Base-by-base conservation (phyloP, 2,797 vertebrate species). In the Pangasius djambal region DNA sequence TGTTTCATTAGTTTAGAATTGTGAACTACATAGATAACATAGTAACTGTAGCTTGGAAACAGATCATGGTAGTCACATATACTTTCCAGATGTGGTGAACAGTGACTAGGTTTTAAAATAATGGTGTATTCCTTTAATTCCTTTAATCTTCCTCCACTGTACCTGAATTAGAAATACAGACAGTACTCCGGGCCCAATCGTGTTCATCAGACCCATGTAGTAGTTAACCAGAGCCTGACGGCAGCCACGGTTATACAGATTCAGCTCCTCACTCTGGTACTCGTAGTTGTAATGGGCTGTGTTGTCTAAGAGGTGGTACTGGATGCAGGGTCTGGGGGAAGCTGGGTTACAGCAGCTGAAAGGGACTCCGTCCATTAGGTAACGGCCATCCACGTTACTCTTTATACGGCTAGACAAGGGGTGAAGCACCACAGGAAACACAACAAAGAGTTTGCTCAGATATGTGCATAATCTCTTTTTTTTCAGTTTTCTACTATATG, bases 321-420 rank as follows among this genome's bases (percentile, higher is more conserved):
- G 98, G 94, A 99, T 97, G 94, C 99, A 99, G 93, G 98, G 98
- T 25, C 99, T 95, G 0, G 98, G 98, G 0, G 98, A 99, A 90
- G 91, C 94, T 2, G 98, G 99, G 93, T 99, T 99, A 93, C 99
- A 99, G 96, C 99, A 99, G 95, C 98, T 99, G 94, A 98, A 99
- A 4, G 99, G 99, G 72, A 99, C 98, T 0, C 97, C 98, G 0
- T 99, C 97, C 93, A 99, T 89, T 94, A 99, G 94, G 95, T 96
- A 99, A 87, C 97, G 97, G 4, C 98, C 97, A 0, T 99, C 99
- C 91, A 99, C 97, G 0, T 99, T 99, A 95, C 98, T 99, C 92
- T 97, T 98, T 93, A 99, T 96, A 1, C 98, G 98, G 70, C 99
- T 99, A 87, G 7, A 92, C 78, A 55, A 22, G 67, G 78, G 87